Evolutionary conservation across 2,888 invertebrate genomes (phyloP).

Genomic region (Mythimna impura): DNA sequence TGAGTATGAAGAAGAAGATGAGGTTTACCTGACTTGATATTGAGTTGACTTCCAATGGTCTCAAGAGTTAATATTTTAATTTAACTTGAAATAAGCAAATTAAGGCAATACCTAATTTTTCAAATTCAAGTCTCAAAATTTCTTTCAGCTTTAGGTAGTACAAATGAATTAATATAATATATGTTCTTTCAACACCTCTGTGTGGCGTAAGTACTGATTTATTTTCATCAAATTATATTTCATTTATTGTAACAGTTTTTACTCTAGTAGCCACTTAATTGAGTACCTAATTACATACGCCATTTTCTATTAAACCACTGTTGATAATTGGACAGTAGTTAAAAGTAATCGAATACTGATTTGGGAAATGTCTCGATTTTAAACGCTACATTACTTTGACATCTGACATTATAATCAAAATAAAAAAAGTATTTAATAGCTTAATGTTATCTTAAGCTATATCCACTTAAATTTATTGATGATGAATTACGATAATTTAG

Average conservation of each 20-base stretch:
- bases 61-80: background rate
- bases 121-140: background rate
- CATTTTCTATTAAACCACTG: slow-evolving; percentile 29
- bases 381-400: slow-evolving; percentile 28
- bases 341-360: slow-evolving; percentile 40
- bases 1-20: background rate
- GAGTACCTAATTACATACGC: slow-evolving; percentile 22
- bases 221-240: slow-evolving; percentile 2
- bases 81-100: background rate
- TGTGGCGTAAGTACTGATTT: background rate
- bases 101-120: background rate
- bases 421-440: background rate
- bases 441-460: background rate
- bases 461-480: background rate
- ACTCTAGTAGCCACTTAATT: slow-evolving; percentile 1
- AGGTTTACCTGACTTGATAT: background rate
- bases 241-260: slow-evolving; percentile 6
- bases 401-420: slow-evolving; percentile 14
- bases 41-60: background rate
- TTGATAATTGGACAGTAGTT: slow-evolving; percentile 44
- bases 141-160: background rate
- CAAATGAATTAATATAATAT: background rate
- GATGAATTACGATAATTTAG: background rate
- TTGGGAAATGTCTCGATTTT: slow-evolving; percentile 39
- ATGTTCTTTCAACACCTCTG: no score